These are phyloP conservation scores for Larimichthys crocea DNA, from an alignment of 2,113 vertebrate species.

Conservation along the genomic window DNA sequence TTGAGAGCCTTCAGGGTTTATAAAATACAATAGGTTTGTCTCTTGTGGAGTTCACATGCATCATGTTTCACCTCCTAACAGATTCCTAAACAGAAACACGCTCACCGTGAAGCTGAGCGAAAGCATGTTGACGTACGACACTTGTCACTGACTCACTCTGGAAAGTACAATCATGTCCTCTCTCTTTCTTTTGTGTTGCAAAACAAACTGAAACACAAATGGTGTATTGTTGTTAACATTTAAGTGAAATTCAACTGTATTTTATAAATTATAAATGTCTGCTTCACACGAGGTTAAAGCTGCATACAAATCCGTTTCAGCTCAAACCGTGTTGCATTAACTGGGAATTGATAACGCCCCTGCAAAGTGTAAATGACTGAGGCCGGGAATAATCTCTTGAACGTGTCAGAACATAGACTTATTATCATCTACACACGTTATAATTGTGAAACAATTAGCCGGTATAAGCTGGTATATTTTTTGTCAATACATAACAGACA, in stretches of 20 bases:
- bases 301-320: neutral
- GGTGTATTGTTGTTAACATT: neutral
- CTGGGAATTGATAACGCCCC: too few relatives aligned
- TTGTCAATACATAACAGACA: neutral
- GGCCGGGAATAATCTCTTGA: neutral
- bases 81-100: neutral
- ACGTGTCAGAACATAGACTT: neutral
- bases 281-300: neutral
- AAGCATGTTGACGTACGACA: neutral
- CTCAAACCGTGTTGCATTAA: neutral
- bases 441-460: too few relatives aligned
- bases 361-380: neutral
- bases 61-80: conserved; percentile 14
- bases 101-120: neutral
- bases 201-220: neutral
- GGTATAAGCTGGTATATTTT: neutral
- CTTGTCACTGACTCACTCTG: too few relatives aligned
- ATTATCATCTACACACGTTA: neutral
- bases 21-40: conserved; percentile 1
- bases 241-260: neutral
- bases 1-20: conserved; percentile 1
- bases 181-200: neutral
- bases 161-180: neutral
- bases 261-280: neutral
- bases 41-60: conserved; percentile 17